Conservation (phyloP, 2,888 invertebrate genomes). For the Nomada ferruginata region DNA sequence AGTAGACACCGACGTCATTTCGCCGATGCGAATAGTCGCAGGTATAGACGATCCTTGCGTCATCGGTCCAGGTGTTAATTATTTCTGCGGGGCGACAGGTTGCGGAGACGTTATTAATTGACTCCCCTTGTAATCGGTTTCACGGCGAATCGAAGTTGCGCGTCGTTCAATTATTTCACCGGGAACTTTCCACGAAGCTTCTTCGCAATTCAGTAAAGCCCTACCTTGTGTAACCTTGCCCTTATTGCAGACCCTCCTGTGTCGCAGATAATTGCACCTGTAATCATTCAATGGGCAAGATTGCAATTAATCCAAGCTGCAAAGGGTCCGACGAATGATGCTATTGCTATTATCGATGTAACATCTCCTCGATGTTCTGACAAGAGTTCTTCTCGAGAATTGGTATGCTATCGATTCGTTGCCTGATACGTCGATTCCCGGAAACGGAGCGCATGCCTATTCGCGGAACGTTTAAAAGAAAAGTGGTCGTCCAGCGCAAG, state of each 20-base stretch:
- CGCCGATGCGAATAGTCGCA: not conserved
- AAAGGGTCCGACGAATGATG: too few species aligned
- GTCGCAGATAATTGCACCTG: too few species aligned
- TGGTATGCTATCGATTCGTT: not conserved
- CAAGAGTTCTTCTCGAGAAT: too few species aligned
- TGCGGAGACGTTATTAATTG: constrained; percentile 14
- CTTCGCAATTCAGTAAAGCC: not conserved
- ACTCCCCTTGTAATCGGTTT: not conserved
- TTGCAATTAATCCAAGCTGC: too few species aligned
- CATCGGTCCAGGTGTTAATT: constrained; percentile 5
- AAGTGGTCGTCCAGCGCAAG: not conserved
- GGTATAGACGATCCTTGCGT: not conserved
- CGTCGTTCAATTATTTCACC: not conserved
- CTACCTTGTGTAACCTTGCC: constrained; percentile 14
- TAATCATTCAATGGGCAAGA: not conserved
- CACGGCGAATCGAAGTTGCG: not conserved
- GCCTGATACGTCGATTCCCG: not conserved
- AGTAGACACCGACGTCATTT: not conserved
- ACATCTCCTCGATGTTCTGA: too few species aligned
- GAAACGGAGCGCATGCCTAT: not conserved
- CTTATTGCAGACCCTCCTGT: constrained; percentile 46
- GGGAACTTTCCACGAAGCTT: not conserved
- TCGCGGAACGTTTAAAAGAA: not conserved
- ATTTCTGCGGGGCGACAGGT: not conserved
- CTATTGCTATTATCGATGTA: too few species aligned